phyloP scores from a whole-genome alignment of 92 coral and sea anemone species.

The Paramuricea clavata region DNA sequence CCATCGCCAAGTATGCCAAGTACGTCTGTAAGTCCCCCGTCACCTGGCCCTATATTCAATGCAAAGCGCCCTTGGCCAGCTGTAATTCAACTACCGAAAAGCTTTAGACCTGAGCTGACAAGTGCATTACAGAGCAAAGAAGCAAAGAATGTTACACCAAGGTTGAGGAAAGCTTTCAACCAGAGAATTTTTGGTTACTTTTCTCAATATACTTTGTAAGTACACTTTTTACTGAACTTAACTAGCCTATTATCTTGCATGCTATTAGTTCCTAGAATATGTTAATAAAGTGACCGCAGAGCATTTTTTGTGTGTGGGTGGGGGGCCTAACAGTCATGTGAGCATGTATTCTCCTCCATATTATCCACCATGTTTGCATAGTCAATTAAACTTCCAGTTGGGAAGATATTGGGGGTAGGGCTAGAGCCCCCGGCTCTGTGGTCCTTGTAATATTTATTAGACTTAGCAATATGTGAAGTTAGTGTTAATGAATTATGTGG shows the following conservation, averaged over 20 bases:
- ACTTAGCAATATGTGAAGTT: not conserved
- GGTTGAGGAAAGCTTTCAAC: conserved; percentile 56
- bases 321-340: too few relatives aligned
- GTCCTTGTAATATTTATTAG: not conserved
- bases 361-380: too few relatives aligned
- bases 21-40: not conserved
- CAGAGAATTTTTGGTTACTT: conserved; percentile 59
- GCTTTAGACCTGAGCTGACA: conserved; percentile 49
- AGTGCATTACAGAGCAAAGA: conserved; percentile 27
- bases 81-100: conserved; percentile 53
- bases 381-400: too few relatives aligned
- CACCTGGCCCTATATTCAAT: conserved; percentile 41
- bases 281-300: too few relatives aligned
- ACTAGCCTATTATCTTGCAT: not conserved
- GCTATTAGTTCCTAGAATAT: not conserved
- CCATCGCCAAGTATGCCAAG: not conserved
- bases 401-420: too few relatives aligned
- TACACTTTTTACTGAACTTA: not conserved
- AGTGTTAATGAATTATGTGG: not conserved
- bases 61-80: conserved; percentile 71
- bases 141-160: conserved; percentile 36
- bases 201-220: conserved; percentile 74
- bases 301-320: too few relatives aligned
- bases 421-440: too few relatives aligned
- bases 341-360: too few relatives aligned